phyloP scores from a whole-genome alignment of 2,888 invertebrate species.

The Eueremaeus valkanovi region DNA sequence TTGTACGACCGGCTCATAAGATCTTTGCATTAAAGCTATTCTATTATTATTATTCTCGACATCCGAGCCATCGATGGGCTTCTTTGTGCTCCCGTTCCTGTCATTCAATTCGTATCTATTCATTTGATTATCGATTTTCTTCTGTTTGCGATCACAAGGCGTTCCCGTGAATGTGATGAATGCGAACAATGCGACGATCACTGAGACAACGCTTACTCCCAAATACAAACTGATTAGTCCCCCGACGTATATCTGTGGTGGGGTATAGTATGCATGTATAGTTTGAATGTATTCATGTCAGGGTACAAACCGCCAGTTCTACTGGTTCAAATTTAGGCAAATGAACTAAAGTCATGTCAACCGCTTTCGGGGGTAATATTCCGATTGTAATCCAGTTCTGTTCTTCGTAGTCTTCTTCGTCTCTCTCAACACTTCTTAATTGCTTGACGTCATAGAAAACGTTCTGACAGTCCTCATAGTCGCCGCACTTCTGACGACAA shows the following conservation, averaged over 20 bases:
- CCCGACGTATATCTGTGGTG: constrained; percentile 35
- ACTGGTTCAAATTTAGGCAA: constrained; percentile 33
- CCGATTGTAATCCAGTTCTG: constrained; percentile 32
- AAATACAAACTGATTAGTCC: constrained; percentile 37
- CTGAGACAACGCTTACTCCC: constrained; percentile 19
- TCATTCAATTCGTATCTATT: not conserved
- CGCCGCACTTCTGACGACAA: constrained; percentile 37
- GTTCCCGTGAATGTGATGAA: constrained; percentile 8
- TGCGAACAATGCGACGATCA: not conserved
- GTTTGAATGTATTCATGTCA: not conserved
- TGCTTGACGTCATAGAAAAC: constrained; percentile 37
- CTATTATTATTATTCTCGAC: not conserved
- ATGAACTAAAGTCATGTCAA: constrained; percentile 37
- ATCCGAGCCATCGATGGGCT: not conserved
- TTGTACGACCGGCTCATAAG: no score
- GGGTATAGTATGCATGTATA: not conserved
- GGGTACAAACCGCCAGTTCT: constrained; percentile 25
- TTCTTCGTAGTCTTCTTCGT: constrained; percentile 33
- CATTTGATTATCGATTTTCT: not conserved
- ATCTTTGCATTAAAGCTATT: not conserved
- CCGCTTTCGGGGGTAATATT: constrained; percentile 34
- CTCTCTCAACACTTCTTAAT: constrained; percentile 25
- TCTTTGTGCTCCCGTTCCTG: not conserved
- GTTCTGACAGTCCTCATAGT: constrained; percentile 36
- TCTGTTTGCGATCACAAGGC: not conserved